Conservation (phyloP, 2,888 invertebrate species). For the Hypomecis punctinalis region DNA sequence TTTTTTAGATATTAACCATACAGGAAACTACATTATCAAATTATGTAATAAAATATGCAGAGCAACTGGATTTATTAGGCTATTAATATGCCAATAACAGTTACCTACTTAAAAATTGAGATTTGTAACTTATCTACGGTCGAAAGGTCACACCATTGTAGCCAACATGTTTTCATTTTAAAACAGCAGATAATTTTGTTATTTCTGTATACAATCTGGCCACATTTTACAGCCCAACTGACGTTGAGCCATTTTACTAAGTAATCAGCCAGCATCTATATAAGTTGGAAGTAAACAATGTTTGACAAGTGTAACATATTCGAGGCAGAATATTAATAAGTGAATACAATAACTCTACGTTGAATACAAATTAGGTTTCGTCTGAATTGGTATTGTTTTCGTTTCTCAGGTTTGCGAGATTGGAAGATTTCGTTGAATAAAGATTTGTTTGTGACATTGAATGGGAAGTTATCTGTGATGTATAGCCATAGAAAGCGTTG, state of each 20-base stretch:
- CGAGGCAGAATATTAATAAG: constrained; percentile 55
- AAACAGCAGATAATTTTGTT: constrained; percentile 8
- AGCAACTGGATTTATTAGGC: not conserved
- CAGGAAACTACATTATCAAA: not conserved
- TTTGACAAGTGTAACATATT: constrained; percentile 63
- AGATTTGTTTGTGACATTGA: not conserved
- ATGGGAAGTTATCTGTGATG: not conserved
- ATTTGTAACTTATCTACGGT: constrained; percentile 11
- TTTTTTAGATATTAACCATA: not conserved
- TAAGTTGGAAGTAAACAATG: constrained; percentile 24
- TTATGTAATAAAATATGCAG: not conserved
- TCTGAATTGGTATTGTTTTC: not conserved
- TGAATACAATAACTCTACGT: constrained; percentile 27
- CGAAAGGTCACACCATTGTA: constrained; percentile 28
- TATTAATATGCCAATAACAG: not conserved
- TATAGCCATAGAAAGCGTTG: not conserved
- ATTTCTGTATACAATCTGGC: constrained; percentile 6
- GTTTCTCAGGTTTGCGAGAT: constrained; percentile 5
- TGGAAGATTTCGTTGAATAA: not conserved
- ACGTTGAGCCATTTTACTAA: constrained; percentile 1
- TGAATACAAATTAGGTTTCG: constrained; percentile 2
- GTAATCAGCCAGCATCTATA: constrained; percentile 14
- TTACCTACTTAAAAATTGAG: not conserved
- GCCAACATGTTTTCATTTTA: constrained; percentile 14
- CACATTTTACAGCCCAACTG: constrained; percentile 3